Base-by-base conservation (phyloP, 37 sponge, comb jelly and placozoan species). In the Ianthella basta region DNA sequence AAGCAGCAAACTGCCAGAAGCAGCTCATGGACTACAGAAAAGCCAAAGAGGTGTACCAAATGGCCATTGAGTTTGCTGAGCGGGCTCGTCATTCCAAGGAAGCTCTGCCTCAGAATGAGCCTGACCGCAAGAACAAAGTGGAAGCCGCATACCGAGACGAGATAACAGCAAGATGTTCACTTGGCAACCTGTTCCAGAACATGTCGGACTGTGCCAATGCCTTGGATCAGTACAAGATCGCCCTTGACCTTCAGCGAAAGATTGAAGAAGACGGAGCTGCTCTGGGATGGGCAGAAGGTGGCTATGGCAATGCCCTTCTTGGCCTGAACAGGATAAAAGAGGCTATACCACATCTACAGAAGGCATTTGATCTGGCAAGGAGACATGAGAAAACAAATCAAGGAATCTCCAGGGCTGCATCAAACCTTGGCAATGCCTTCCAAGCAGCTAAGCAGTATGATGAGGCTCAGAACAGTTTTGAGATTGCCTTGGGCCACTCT, bases 281-380 rank as follows among this genome's bases (percentile, higher is more conserved):
- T 24, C 82, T 84, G 15, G 90, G 88, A 6, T 93, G 94, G 94
- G 78, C 90, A n/a, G 83, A 93, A 80, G 94, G 90, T 23, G 89
- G 89, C 83, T 55, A 90, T 37, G 94, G 94, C 24, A 93, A 90
- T 87, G 88, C 94, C 10, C 81, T 65, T 50, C 85, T 93, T 29
- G 91, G 94, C 34, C 79, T 85, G 8, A 20, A 74, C 60, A 66
- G 79, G 61, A 67, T 80, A 30, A 84, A 93, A 56, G 72, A 89
- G 53, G 90, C 88, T 16, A 73, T 93, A 32, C 56, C 75, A 41
- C 88, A 93, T 53, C 79, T 93, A 14, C 39, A 78, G 30, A 87
- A 72, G 41, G 72, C 94, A 21, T 68, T 87, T 41, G 85, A 87
- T 16, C 56, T 90, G 44, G 72, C 91, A 6, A 75, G 81, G 23